Evolutionary conservation across 2,888 invertebrate genomes (phyloP).

Genomic region (Anarsia innoxiella): DNA sequence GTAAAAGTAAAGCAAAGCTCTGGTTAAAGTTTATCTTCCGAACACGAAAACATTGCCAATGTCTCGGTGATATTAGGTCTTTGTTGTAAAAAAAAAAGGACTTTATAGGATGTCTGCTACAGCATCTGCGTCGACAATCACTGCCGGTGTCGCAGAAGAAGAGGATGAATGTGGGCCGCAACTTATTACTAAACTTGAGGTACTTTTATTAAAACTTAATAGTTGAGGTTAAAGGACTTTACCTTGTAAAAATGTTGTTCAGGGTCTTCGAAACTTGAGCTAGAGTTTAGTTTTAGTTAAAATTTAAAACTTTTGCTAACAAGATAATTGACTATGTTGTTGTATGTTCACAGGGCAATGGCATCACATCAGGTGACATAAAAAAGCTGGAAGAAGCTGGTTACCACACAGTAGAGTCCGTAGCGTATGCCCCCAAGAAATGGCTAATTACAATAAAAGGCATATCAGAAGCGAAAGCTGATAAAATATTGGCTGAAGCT

Average conservation of each 20-base stretch:
- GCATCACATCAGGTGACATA: slow-evolving; percentile 91
- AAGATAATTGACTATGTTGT: slow-evolving; percentile 5
- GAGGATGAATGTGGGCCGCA: slow-evolving; percentile 83
- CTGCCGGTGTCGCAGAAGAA: slow-evolving; percentile 66
- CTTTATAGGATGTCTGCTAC: slow-evolving; percentile 60
- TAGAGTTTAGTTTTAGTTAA: too few relatives aligned
- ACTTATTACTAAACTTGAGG: slow-evolving; percentile 82
- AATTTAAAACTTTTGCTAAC: too few relatives aligned
- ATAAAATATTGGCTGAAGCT: slow-evolving; percentile 93
- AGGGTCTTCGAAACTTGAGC: too few relatives aligned
- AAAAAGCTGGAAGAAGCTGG: slow-evolving; percentile 96
- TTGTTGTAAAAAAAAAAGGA: too few relatives aligned
- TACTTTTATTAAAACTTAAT: too few relatives aligned
- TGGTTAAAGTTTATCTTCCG: too few relatives aligned
- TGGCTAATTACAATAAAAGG: slow-evolving; percentile 92
- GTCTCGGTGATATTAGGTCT: slow-evolving; percentile 31
- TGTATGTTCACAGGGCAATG: slow-evolving; percentile 82
- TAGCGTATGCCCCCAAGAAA: slow-evolving; percentile 97
- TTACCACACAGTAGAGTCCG: slow-evolving; percentile 94
- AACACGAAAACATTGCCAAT: too few relatives aligned
- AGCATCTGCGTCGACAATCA: slow-evolving; percentile 68
- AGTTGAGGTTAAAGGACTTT: too few relatives aligned
- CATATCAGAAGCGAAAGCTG: slow-evolving; percentile 97
- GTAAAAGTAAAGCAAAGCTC: too few relatives aligned
- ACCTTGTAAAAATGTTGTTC: too few relatives aligned